phyloP scores from a whole-genome alignment of 2,797 vertebrate genomes.

The Moxostoma hubbsi region DNA sequence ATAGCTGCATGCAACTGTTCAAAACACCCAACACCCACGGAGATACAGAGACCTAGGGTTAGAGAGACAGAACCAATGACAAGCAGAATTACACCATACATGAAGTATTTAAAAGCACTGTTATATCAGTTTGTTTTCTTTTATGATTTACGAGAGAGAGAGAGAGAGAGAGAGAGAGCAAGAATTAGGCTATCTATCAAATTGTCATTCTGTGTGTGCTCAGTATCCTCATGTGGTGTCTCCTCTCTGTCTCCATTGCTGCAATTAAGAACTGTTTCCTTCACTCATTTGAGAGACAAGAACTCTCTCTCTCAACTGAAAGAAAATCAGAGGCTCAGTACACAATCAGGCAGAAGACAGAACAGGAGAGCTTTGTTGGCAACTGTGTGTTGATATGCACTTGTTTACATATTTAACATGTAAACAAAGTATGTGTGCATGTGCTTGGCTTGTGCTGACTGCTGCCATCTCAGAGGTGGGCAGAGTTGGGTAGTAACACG shows the following conservation, averaged over 20 bases:
- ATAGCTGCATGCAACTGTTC: slow-evolving; percentile 7
- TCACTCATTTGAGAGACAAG: slow-evolving; percentile 54
- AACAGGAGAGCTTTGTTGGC: slow-evolving; percentile 12
- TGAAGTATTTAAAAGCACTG: background rate
- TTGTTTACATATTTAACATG: slow-evolving; percentile 7
- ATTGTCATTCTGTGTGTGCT: slow-evolving; percentile 32
- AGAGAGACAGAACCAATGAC: slow-evolving; percentile 12
- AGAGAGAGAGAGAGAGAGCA: slow-evolving; percentile 17
- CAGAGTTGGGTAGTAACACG: no score
- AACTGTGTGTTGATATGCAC: slow-evolving; percentile 11
- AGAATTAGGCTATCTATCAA: slow-evolving; percentile 21
- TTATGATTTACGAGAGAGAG: background rate
- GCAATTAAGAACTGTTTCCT: slow-evolving; percentile 54
- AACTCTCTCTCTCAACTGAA: background rate
- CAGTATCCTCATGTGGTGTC: slow-evolving; percentile 44
- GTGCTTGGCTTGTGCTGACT: background rate
- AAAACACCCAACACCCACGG: slow-evolving; percentile 30
- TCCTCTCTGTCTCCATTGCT: slow-evolving; percentile 40
- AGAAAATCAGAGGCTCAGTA: background rate
- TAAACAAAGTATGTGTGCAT: background rate
- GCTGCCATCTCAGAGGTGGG: background rate
- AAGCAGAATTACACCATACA: background rate
- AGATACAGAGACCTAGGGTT: slow-evolving; percentile 35
- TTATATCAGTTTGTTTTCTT: no score
- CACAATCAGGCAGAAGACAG: slow-evolving; percentile 13